Evolutionary conservation across 2,113 vertebrate species (phyloP).

Genomic region (Jaculus jaculus): DNA sequence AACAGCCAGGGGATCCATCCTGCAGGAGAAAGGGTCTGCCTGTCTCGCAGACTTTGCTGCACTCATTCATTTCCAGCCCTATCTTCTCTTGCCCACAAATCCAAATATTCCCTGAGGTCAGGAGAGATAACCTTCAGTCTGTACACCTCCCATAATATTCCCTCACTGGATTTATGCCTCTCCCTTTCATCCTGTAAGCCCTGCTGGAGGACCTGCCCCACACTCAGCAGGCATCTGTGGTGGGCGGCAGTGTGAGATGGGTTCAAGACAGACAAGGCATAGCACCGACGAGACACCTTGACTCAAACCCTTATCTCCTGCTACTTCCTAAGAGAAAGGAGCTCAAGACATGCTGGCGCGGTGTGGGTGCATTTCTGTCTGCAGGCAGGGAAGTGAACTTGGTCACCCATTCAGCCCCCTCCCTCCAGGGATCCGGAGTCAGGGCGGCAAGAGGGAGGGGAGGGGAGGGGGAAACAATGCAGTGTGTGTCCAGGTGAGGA

Average conservation of each 20-base stretch:
- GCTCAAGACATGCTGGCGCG: not conserved
- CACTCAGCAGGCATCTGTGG: not conserved
- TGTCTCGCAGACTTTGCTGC: not conserved
- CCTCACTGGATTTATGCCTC: not conserved
- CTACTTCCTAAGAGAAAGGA: not conserved
- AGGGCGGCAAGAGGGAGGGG: not conserved
- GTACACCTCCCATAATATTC: not conserved
- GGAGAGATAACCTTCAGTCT: not conserved
- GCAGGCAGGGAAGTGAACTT: not conserved
- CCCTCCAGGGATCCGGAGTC: not conserved
- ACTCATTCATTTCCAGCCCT: not conserved
- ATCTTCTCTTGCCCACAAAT: not conserved
- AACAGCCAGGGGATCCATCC: slow-evolving; percentile 54
- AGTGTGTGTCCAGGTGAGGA: not conserved
- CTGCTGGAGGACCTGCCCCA: not conserved
- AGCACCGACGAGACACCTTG: not conserved
- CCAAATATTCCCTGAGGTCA: not conserved
- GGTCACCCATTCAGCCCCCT: not conserved
- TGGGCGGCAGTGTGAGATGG: not conserved
- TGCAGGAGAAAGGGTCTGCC: not conserved
- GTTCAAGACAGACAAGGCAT: not conserved
- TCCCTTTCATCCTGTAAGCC: not conserved
- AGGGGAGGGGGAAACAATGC: not conserved
- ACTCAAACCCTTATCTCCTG: not conserved
- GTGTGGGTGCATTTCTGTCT: not conserved